Conservation (phyloP, 2,113 vertebrate genomes). For the Tylochromis polylepis region DNA sequence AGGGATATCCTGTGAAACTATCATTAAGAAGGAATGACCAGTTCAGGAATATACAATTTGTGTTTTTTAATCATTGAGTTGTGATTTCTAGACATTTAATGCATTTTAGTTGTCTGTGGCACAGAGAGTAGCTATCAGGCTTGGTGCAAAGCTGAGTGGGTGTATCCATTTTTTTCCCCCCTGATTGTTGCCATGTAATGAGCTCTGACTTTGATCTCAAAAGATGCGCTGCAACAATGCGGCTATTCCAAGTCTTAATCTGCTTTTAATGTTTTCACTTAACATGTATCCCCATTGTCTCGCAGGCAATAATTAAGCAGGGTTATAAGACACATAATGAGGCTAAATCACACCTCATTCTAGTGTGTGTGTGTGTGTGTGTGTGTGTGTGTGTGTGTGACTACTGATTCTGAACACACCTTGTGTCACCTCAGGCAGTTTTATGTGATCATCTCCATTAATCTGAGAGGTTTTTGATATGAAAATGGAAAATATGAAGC, state of each 20-base stretch:
- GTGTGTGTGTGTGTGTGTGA: neutral
- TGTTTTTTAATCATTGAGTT: neutral
- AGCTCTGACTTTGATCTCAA: neutral
- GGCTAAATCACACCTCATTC: neutral
- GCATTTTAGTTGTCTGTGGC: neutral
- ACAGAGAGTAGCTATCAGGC: neutral
- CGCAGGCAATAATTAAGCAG: neutral
- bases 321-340: neutral
- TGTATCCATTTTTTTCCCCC: accelerated
- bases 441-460: neutral
- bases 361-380: neutral
- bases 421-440: neutral
- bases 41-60: neutral
- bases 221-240: neutral
- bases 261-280: neutral
- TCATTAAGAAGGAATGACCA: neutral
- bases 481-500: neutral
- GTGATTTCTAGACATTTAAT: neutral
- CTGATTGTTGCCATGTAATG: neutral
- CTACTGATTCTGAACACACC: neutral
- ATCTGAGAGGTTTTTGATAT: neutral
- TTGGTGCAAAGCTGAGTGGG: neutral
- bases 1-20: neutral
- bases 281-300: neutral
- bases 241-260: neutral